Evolutionary conservation across 2,797 vertebrate species (phyloP).

Genomic region (Eutrigla gurnardus): DNA sequence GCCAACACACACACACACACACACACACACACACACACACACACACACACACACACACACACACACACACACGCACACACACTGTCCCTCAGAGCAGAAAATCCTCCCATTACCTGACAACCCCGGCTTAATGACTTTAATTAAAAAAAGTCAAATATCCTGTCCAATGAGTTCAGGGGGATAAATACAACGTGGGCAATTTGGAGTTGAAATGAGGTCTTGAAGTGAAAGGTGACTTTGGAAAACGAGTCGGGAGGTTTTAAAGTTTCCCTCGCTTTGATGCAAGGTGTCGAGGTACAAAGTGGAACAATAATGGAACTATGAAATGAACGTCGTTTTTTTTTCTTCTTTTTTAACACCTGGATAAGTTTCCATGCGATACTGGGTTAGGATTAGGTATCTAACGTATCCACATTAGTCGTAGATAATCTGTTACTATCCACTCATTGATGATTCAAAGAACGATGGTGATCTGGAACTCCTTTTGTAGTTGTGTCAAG

Average conservation of each 20-base stretch:
- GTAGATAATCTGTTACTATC: background rate
- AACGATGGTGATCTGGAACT: slow-evolving; percentile 17
- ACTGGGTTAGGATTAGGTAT: no score
- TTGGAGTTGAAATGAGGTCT: slow-evolving; percentile 50
- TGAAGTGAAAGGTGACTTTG: slow-evolving; percentile 65
- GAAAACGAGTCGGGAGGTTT: slow-evolving; percentile 28
- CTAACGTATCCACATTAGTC: background rate
- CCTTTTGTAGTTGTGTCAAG: background rate
- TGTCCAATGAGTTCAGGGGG: slow-evolving; percentile 37
- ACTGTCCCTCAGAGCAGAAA: slow-evolving; percentile 64
- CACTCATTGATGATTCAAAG: slow-evolving; percentile 7
- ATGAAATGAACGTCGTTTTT: slow-evolving; percentile 46
- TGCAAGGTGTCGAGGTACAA: slow-evolving; percentile 32
- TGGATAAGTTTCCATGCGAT: slow-evolving; percentile 28
- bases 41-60: no score
- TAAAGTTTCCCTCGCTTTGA: slow-evolving; percentile 50
- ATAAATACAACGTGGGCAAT: slow-evolving; percentile 46
- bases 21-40: slow-evolving; percentile 22
- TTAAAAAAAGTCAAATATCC: slow-evolving; percentile 67
- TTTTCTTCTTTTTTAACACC: background rate
- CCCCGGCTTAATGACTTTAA: slow-evolving; percentile 70
- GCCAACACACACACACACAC: slow-evolving; percentile 14
- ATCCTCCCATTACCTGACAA: slow-evolving; percentile 69
- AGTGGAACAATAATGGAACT: slow-evolving; percentile 51
- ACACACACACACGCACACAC: slow-evolving; percentile 17